phyloP scores from a whole-genome alignment of 2,113 vertebrate genomes.

The Nymphicus hollandicus region DNA sequence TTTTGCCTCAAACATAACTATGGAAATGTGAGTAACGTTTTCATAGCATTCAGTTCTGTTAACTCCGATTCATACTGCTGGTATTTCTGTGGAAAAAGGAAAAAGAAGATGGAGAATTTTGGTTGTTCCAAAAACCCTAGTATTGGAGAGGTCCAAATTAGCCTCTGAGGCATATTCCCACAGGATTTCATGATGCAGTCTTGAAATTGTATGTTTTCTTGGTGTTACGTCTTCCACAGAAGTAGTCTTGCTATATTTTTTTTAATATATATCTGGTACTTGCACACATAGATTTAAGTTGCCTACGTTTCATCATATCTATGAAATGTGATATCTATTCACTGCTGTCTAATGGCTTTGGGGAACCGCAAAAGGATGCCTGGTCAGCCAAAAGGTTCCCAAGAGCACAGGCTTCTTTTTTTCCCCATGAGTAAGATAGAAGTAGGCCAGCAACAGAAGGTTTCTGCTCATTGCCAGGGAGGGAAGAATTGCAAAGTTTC shows the following conservation, averaged over 20 bases:
- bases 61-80: background rate
- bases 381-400: background rate
- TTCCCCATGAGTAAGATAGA: accelerated
- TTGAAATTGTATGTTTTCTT: background rate
- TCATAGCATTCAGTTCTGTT: background rate
- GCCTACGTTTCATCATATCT: accelerated
- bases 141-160: background rate
- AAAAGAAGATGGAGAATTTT: background rate
- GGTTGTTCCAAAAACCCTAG: background rate
- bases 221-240: background rate
- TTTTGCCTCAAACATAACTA: background rate
- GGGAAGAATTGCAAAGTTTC: background rate
- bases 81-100: background rate
- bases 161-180: background rate
- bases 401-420: background rate
- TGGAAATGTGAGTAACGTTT: background rate
- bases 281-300: background rate
- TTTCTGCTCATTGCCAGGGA: background rate
- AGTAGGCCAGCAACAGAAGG: background rate
- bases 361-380: background rate
- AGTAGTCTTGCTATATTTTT: background rate
- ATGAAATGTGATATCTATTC: background rate
- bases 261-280: background rate
- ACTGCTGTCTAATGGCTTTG: background rate
- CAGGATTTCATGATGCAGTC: background rate